phyloP scores from a whole-genome alignment of 2,797 vertebrate species.

The Semotilus atromaculatus region DNA sequence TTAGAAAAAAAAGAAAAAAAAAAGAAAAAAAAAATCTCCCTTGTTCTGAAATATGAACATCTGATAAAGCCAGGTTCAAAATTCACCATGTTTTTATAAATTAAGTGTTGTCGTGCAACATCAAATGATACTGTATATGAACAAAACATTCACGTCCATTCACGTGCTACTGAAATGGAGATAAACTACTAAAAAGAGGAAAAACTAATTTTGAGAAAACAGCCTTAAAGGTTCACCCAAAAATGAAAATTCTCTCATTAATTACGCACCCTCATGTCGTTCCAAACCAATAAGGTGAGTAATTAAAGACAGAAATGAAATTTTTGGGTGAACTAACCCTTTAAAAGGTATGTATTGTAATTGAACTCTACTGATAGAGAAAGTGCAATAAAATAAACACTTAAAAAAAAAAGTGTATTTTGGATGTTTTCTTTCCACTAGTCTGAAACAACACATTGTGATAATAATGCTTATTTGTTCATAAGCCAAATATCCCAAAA shows the following conservation, averaged over 20 bases:
- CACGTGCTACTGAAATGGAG: background rate
- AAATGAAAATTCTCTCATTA: too few relatives aligned
- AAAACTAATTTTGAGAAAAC: background rate
- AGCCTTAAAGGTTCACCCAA: background rate
- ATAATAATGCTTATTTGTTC: too few relatives aligned
- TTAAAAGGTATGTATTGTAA: background rate
- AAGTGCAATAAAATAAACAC: background rate
- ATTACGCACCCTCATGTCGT: too few relatives aligned
- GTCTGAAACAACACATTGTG: background rate
- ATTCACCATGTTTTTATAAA: background rate
- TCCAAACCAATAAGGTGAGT: too few relatives aligned
- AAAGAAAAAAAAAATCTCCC: too few relatives aligned
- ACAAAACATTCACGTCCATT: too few relatives aligned
- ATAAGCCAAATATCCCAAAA: background rate
- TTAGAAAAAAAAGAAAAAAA: too few relatives aligned
- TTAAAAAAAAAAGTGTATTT: background rate
- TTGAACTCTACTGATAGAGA: background rate
- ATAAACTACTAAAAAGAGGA: background rate
- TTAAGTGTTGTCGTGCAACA: background rate
- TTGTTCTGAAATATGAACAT: background rate
- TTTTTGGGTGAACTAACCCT: background rate
- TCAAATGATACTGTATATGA: background rate
- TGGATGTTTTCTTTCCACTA: background rate
- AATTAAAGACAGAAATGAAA: too few relatives aligned
- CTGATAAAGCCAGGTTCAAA: background rate